A percentile compares a stretch with the other conserved stretches of the same genome.
Conservation (phyloP, 2,797 vertebrate genomes). For the Meda fulgida region DNA sequence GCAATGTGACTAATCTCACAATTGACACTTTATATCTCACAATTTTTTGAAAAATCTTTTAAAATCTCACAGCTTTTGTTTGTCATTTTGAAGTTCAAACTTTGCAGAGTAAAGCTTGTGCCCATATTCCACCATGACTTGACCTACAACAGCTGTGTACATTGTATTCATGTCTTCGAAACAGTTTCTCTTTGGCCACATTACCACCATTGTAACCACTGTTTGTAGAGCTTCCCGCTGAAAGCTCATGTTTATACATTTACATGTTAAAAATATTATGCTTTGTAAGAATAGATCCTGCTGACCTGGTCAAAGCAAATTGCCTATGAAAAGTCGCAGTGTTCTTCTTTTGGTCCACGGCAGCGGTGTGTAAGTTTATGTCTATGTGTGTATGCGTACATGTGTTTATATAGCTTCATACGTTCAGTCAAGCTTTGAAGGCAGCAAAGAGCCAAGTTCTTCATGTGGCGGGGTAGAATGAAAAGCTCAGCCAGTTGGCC, state of each 20-base stretch:
- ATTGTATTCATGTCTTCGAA: background rate
- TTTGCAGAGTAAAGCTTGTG: background rate
- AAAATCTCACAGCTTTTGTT: too few species aligned
- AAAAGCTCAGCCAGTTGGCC: slow-evolving; percentile 45
- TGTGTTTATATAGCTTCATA: slow-evolving; percentile 48
- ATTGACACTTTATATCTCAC: background rate
- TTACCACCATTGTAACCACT: background rate
- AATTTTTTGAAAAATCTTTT: too few species aligned
- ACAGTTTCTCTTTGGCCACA: background rate
- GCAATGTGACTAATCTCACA: too few species aligned
- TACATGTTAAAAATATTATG: slow-evolving; percentile 39
- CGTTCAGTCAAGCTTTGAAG: slow-evolving; percentile 36
- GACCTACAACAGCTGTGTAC: background rate
- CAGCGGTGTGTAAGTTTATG: slow-evolving; percentile 30
- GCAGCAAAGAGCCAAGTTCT: slow-evolving; percentile 45
- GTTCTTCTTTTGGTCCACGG: slow-evolving; percentile 25
- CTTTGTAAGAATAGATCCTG: slow-evolving; percentile 53
- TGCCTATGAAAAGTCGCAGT: slow-evolving; percentile 45
- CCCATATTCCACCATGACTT: background rate
- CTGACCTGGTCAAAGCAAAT: slow-evolving; percentile 53
- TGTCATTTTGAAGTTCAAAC: background rate
- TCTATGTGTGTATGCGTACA: slow-evolving; percentile 31
- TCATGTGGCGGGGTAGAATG: slow-evolving; percentile 59
- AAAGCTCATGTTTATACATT: slow-evolving; percentile 30
- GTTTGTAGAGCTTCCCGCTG: slow-evolving; percentile 11